These are phyloP conservation scores for Anguilla japonica DNA, from an alignment of 2,113 vertebrate genomes.

Conservation along the genomic window DNA sequence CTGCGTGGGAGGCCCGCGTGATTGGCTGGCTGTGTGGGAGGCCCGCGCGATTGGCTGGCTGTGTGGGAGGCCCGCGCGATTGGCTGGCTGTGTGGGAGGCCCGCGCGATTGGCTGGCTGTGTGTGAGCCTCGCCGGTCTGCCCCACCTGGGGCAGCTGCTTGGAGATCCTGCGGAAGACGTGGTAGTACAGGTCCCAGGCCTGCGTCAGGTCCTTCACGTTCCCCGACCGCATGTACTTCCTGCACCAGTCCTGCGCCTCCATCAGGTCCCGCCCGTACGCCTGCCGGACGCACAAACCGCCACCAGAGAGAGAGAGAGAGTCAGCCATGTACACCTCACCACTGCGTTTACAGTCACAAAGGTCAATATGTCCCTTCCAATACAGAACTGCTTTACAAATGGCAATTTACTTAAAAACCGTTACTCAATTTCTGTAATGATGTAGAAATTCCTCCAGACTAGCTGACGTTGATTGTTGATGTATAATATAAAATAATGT, in stretches of 20 bases:
- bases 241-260: constrained; percentile 98
- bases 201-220: constrained; percentile 96
- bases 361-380: too few relatives aligned
- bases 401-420: too few relatives aligned
- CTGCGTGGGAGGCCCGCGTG: background rate
- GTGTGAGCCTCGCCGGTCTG: background rate
- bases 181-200: constrained; percentile 99
- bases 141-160: constrained; percentile 94
- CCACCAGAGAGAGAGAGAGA: background rate
- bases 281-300: constrained; percentile 65
- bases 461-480: too few relatives aligned
- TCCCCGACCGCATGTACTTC: constrained; percentile 98
- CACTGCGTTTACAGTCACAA: background rate
- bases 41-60: too few relatives aligned
- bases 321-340: background rate
- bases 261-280: constrained; percentile 96
- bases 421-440: too few relatives aligned
- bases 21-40: background rate
- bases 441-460: too few relatives aligned
- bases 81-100: background rate
- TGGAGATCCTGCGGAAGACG: constrained; percentile 95
- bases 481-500: too few relatives aligned
- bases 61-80: background rate
- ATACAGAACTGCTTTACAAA: too few relatives aligned
- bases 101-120: background rate